A percentile compares a stretch with the other conserved stretches of the same genome.
These are phyloP conservation scores for Agriopis leucophaearia DNA, from an alignment of 2,888 invertebrate genomes.

Conservation along the genomic window DNA sequence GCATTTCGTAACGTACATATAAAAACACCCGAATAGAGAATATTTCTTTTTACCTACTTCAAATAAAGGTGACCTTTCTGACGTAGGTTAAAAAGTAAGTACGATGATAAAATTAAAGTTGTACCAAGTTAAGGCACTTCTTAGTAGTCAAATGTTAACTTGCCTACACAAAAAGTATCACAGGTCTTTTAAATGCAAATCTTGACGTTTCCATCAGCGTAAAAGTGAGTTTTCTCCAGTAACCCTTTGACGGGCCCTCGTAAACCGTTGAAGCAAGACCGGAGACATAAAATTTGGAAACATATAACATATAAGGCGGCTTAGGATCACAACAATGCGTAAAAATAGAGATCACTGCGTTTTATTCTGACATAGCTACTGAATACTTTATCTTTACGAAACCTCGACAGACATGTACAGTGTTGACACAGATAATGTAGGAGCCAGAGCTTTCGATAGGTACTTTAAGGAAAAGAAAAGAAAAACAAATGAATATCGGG, in stretches of 20 bases:
- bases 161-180: conserved; percentile 25
- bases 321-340: conserved; percentile 39
- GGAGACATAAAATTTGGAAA: conserved; percentile 49
- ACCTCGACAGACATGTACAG: conserved; percentile 8
- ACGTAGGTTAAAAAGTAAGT: too few relatives aligned
- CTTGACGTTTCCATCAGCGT: conserved; percentile 38
- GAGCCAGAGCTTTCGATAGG: too few relatives aligned
- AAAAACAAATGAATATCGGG: too few relatives aligned
- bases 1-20: too few relatives aligned
- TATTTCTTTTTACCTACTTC: too few relatives aligned
- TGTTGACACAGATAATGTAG: conserved; percentile 2
- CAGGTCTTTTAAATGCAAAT: conserved; percentile 41
- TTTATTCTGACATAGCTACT: conserved; percentile 29
- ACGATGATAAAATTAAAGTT: not conserved
- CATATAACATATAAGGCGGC: conserved; percentile 35
- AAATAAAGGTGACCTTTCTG: too few relatives aligned
- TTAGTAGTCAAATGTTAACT: conserved; percentile 13
- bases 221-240: conserved; percentile 46
- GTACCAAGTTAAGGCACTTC: not conserved
- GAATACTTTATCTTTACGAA: conserved; percentile 29
- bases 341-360: conserved; percentile 32
- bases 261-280: conserved; percentile 40
- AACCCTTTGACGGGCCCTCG: conserved; percentile 49
- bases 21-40: too few relatives aligned
- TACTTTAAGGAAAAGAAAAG: too few relatives aligned